Percentiles rank a stretch among this genome's conserved stretches.
Conservation (phyloP, 2,113 vertebrate species). For the Petaurus breviceps region DNA sequence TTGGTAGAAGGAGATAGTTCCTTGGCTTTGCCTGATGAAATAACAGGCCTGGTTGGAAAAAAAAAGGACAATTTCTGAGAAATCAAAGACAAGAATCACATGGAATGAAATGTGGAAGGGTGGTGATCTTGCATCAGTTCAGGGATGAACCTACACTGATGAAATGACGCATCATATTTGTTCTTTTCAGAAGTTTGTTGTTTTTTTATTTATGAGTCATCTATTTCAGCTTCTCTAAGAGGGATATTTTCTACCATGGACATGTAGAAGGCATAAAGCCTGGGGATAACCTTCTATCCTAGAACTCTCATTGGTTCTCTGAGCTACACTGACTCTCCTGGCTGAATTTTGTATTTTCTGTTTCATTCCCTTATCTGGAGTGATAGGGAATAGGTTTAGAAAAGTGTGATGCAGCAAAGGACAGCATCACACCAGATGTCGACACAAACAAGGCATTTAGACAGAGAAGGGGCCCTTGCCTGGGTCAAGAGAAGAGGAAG, state of each 20-base stretch:
- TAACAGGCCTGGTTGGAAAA: background rate
- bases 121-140: background rate
- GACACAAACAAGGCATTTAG: background rate
- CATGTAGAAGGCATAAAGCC: background rate
- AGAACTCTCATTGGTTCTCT: background rate
- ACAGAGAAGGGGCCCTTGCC: background rate
- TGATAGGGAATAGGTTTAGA: background rate
- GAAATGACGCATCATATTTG: background rate
- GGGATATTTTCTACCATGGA: background rate
- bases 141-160: background rate
- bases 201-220: background rate
- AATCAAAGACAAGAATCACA: background rate
- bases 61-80: background rate
- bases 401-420: background rate
- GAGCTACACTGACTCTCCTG: background rate
- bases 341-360: background rate
- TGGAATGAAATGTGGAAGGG: background rate
- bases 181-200: background rate
- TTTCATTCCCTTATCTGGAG: background rate
- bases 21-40: background rate
- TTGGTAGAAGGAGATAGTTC: background rate
- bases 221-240: background rate
- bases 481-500: background rate
- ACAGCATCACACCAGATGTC: background rate
- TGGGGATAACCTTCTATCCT: background rate